These are phyloP conservation scores for Sebastiscus albofasciatus DNA, from an alignment of 2,797 vertebrate genomes.

Conservation along the genomic window DNA sequence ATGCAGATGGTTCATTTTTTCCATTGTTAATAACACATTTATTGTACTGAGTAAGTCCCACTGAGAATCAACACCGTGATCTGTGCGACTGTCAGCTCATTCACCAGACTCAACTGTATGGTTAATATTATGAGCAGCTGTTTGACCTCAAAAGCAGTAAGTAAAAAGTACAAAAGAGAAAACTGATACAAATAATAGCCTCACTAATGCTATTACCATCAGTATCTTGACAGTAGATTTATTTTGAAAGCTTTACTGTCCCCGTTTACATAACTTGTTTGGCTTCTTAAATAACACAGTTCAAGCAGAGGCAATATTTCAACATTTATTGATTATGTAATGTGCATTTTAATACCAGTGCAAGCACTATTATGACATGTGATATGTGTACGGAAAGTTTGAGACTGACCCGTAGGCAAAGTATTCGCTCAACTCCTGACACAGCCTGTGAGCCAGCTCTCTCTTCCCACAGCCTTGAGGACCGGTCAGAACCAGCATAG, in stretches of 20 bases:
- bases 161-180: background rate
- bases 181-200: background rate
- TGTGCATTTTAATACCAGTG: background rate
- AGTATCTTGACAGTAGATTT: background rate
- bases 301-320: background rate
- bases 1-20: background rate
- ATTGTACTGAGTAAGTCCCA: background rate
- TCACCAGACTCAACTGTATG: background rate
- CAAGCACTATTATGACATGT: background rate
- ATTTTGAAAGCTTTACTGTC: background rate
- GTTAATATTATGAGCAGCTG: background rate
- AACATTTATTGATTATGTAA: background rate
- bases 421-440: constrained; percentile 87
- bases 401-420: constrained; percentile 90
- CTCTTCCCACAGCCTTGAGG: constrained; percentile 91
- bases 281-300: background rate
- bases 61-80: background rate
- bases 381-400: background rate
- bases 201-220: background rate
- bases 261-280: background rate
- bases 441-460: constrained; percentile 89
- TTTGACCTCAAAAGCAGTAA: background rate
- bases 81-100: background rate
- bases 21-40: background rate
- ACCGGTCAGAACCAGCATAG: constrained; percentile 91